Evolutionary conservation across 2,888 invertebrate species (phyloP), one percentile per base, ranked within the genome.

Genomic region (Callyntrura guangdongensis): DNA sequence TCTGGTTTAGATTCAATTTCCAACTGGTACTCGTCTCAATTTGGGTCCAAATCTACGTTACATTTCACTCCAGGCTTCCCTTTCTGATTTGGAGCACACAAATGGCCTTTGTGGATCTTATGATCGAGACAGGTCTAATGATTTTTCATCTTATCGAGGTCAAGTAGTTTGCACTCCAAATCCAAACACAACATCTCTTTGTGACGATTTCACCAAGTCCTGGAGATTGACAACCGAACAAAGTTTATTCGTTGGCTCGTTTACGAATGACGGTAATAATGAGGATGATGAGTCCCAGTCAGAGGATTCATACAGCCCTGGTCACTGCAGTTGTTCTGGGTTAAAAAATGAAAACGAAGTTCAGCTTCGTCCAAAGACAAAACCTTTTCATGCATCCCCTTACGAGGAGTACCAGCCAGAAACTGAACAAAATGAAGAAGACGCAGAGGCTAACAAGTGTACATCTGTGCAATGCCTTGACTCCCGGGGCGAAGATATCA

Each of bases 31-130:
- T 12, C 86, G 92, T 5, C 82, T 94, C 14, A 92, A 91, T 59
- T 72, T 94, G 61, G 94, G 94, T 0, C 94, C 94, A 17, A 94
- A 94, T 89, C 84, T 94, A 45, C 87, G 94, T 17, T 93, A 92
- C 79, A 89, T 94, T n/a, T 92, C 88, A 25, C 92, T 94, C 25
- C 93, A 94, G 86, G 94, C 94, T 0, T 94, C 94, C 4, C 77
- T 92, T 6, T 84, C 93, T 14, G 94, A 94, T 84, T 82, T 94
- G 91, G 92, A 94, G 8, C 92, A 93, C 69, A 94, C 94, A n/a
- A 74, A 90, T 17, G 94, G 94, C 12, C 90, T 94, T 0, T 94
- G 94, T 92, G 94, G 94, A 20, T 93, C 94, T 25, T 94, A 94
- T 89, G 94, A 94, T 83, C 87, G 93, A 11, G 91, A 94, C 83